A percentile compares a stretch with the other conserved stretches of the same genome.
These are phyloP conservation scores for Drosophila busckii DNA, from an alignment of 1,140 invertebrate genomes.

Conservation along the genomic window DNA sequence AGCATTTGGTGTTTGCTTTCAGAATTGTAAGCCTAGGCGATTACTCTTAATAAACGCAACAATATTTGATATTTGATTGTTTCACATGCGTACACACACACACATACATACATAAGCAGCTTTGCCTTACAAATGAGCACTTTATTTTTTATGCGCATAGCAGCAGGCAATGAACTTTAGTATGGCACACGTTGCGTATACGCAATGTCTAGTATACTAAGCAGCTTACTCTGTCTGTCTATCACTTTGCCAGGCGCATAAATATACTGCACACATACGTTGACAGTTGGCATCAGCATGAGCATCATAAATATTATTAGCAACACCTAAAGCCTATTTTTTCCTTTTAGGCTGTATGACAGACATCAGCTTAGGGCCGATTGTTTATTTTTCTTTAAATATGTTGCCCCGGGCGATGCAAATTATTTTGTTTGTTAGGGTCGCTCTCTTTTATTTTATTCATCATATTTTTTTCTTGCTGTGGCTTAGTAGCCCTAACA, in stretches of 20 bases:
- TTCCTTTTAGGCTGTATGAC: conserved; percentile 4
- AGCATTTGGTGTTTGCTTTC: too few species aligned
- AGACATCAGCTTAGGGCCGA: conserved; percentile 46
- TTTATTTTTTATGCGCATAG: conserved; percentile 66
- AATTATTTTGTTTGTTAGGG: conserved; percentile 38
- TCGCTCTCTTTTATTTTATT: conserved; percentile 1
- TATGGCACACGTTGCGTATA: conserved; percentile 24
- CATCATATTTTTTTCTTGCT: conserved; percentile 21
- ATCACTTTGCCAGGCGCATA: not conserved
- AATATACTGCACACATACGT: conserved; percentile 43
- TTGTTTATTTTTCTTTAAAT: conserved; percentile 43
- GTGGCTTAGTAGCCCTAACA: conserved; percentile 31
- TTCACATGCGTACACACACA: too few species aligned
- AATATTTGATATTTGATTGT: too few species aligned
- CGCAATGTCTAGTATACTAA: conserved; percentile 30
- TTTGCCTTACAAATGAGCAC: conserved; percentile 44
- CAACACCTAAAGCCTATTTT: conserved; percentile 25
- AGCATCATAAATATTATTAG: conserved; percentile 72
- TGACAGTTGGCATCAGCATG: conserved; percentile 74
- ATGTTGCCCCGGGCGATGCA: conserved; percentile 42
- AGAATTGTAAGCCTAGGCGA: too few species aligned
- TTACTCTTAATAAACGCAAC: too few species aligned
- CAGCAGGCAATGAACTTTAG: conserved; percentile 2
- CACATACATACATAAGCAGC: too few species aligned
- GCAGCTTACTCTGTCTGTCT: conserved; percentile 29